These are phyloP conservation scores for Bursaphelenchus mucronatus DNA, from an alignment of 1,140 invertebrate genomes.

Conservation along the genomic window DNA sequence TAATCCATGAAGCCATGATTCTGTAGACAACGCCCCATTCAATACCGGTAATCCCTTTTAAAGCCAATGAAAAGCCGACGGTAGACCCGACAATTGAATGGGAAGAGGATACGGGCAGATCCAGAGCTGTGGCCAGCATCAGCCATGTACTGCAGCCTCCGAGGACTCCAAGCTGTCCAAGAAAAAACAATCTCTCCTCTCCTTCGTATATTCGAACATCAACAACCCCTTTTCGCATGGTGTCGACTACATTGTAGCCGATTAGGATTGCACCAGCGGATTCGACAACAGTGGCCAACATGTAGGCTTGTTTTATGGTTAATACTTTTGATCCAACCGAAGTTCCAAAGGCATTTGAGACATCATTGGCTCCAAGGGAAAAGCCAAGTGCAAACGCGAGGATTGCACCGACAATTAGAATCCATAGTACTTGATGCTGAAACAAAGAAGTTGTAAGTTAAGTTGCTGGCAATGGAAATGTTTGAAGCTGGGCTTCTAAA, in stretches of 20 bases:
- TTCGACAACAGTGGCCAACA: slow-evolving; percentile 89
- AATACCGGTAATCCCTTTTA: slow-evolving; percentile 77
- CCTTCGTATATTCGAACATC: slow-evolving; percentile 29
- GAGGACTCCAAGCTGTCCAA: slow-evolving; percentile 28
- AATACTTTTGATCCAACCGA: slow-evolving; percentile 21
- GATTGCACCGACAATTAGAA: slow-evolving; percentile 74
- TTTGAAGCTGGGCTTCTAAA: too few relatives aligned
- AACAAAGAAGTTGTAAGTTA: slow-evolving; percentile 61
- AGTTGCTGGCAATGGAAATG: too few relatives aligned
- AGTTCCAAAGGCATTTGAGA: slow-evolving; percentile 25
- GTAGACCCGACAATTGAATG: slow-evolving; percentile 95
- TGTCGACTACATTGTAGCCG: slow-evolving; percentile 32
- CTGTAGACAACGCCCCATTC: slow-evolving; percentile 69
- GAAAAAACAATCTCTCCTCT: slow-evolving; percentile 51
- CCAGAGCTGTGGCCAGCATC: slow-evolving; percentile 76
- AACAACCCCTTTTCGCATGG: slow-evolving; percentile 34
- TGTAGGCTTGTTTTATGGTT: slow-evolving; percentile 70
- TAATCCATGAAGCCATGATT: slow-evolving; percentile 35
- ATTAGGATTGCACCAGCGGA: slow-evolving; percentile 66
- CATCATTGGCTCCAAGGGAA: slow-evolving; percentile 93
- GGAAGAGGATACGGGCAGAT: slow-evolving; percentile 82
- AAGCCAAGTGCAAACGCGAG: slow-evolving; percentile 88
- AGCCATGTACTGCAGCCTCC: slow-evolving; percentile 81
- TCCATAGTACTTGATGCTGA: slow-evolving; percentile 61
- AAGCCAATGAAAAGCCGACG: slow-evolving; percentile 86